Evolutionary conservation across 2,797 vertebrate genomes (phyloP), one percentile per base, ranked within the genome.

Genomic region (Myotis pilosus): DNA sequence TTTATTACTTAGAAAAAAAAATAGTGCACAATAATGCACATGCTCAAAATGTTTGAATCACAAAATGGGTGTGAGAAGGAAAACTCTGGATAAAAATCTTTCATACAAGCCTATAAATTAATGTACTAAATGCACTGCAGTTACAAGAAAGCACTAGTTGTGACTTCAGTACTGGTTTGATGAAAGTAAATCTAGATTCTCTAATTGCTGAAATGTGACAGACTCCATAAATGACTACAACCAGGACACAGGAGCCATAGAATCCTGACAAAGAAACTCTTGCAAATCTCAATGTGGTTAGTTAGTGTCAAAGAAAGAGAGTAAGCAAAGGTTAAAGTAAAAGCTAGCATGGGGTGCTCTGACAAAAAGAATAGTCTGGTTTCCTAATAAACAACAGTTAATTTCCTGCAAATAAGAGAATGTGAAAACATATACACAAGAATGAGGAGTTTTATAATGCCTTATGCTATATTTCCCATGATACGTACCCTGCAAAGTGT

Each of bases 1-100:
- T 97, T 96, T 96, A 95, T 95, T 91, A 88, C 93, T 93, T 90
- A 81, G 41, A 95, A 95, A 95, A 95, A 78, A 6, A 89, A 92
- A 92, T 79, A 87, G 16, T 20, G 28, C 30, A 92, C 2, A 91
- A 79, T 88, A 83, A 93, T 87, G 33, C 62, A 83, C 22, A 36
- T 64, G 3, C 17, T 94, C 44, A 49, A 68, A 8, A 36, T 82
- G 38, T 95, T 89, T 91, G 44, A 94, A 81, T 79, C 68, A 68
- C 22, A 62, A 74, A 16, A 68, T 47, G 33, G 44, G 6, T 51
- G 60, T 44, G 62, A 95, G 10, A 22, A 94, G 62, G 90, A 87
- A 76, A 47, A 3, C 44, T 94, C 85, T 94, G n/a, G 36, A 81
- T 68, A 87, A 94, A 96, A 96, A 68, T 78, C 82, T 86, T 95